Base-by-base conservation (phyloP, 1,140 invertebrate genomes). In the Bradysia coprophila region DNA sequence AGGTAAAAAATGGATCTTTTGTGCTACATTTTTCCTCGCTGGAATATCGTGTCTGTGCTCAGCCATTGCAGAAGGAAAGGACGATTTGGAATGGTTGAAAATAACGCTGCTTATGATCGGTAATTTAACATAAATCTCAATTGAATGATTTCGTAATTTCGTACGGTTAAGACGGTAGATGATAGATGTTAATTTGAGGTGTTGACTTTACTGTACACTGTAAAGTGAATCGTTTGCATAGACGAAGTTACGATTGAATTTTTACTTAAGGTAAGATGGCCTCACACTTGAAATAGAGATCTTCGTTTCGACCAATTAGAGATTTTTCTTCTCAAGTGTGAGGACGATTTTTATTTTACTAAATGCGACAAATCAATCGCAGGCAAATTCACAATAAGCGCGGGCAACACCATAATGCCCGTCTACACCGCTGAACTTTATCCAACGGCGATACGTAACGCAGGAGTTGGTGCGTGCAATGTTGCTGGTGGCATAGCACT, bases 381-480 rank as follows among this genome's bases (percentile, higher is more conserved):
- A 39, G 67, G 63, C 21, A 79, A 79, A 58, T 78, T 80, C 49
- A 70, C 74, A 3, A 75, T 79, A 21, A 73, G 73, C 28, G 68
- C 73, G 2, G 73, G 75, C 2, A 80, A 81, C 49, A 77, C 76
- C 46, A 72, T 80, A 43, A 64, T 80, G 61, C 77, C 77, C 0
- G 76, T 80, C 9, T 81, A 73, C 49, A 80, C 77, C 2, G 77
- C 77, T 2, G 78, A 81, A 56, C 55, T 81, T 4, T 81, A 78
- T 61, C 78, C 78, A 2, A 81, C 78, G 2, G 64, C 75, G 33
- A 73, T 81, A 47, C 67, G 78, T 41, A 81, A 81, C 52, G 63
- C 80, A 32, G 78, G 78, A 9, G 76, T 81, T 8, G 78, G 78
- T 2, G 73, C 73, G 2, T 77, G 73, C 50, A 79, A 80, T 53